Conservation (phyloP, 2,797 vertebrate species). For the Anguilla pacifica region DNA sequence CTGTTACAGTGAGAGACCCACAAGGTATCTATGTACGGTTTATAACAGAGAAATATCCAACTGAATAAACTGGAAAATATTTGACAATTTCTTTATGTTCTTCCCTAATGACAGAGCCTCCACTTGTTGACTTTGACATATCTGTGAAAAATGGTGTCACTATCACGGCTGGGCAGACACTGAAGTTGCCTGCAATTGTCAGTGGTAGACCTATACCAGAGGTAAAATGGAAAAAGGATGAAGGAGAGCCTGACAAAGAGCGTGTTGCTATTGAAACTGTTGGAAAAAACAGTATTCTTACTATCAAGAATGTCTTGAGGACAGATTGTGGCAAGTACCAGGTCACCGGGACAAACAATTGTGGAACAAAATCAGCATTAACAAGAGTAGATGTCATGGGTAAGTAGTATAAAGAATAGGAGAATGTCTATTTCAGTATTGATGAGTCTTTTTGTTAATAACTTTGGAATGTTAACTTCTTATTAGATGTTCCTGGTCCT, state of each 20-base stretch:
- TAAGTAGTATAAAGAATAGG: slow-evolving; percentile 63
- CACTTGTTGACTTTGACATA: slow-evolving; percentile 87
- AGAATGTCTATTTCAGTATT: not conserved
- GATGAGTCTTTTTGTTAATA: not conserved
- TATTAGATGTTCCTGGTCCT: slow-evolving; percentile 90
- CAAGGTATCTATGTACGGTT: slow-evolving; percentile 75
- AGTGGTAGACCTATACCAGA: slow-evolving; percentile 88
- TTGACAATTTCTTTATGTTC: not conserved
- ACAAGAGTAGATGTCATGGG: slow-evolving; percentile 89
- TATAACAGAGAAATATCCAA: not conserved
- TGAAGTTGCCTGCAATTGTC: slow-evolving; percentile 85
- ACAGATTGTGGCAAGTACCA: slow-evolving; percentile 90
- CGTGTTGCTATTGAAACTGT: slow-evolving; percentile 83
- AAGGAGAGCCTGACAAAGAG: slow-evolving; percentile 85
- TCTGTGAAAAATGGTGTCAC: slow-evolving; percentile 83
- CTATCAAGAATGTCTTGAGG: slow-evolving; percentile 83
- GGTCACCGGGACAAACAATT: slow-evolving; percentile 89
- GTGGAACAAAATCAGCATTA: slow-evolving; percentile 84
- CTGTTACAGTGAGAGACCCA: slow-evolving; percentile 88
- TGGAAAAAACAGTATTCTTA: slow-evolving; percentile 82
- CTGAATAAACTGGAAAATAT: not conserved
- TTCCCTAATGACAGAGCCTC: slow-evolving; percentile 76
- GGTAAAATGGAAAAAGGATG: slow-evolving; percentile 85
- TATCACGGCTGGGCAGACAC: slow-evolving; percentile 87
- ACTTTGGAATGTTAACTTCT: slow-evolving; percentile 34